phyloP scores from a whole-genome alignment of 2,888 invertebrate species.

The Lottia scabra region DNA sequence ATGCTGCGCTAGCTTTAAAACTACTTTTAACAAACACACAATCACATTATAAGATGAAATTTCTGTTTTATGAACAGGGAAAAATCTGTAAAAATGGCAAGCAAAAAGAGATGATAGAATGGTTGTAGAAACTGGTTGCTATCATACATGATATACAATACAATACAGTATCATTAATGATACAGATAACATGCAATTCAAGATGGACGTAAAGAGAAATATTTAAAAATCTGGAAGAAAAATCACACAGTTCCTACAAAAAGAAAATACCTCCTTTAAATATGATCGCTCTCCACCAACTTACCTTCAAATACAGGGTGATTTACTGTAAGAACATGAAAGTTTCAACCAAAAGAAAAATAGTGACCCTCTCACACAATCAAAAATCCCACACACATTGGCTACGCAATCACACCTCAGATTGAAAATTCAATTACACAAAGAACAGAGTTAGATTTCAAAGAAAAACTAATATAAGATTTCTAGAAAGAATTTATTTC shows the following conservation, averaged over 20 bases:
- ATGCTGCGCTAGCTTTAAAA: not conserved
- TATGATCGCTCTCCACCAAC: constrained; percentile 19
- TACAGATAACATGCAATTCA: not conserved
- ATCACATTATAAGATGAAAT: too few relatives aligned
- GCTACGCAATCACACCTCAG: too few relatives aligned
- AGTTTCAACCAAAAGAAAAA: constrained; percentile 20
- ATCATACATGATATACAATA: too few relatives aligned
- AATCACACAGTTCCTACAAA: constrained; percentile 11
- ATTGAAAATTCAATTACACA: too few relatives aligned
- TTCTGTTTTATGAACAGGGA: too few relatives aligned
- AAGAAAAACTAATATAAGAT: not conserved
- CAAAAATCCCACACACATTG: too few relatives aligned
- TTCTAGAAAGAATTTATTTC: not conserved
- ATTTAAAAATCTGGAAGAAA: constrained; percentile 12
- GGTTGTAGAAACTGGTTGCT: too few relatives aligned
- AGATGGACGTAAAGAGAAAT: not conserved
- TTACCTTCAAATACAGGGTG: constrained; percentile 38
- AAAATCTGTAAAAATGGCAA: too few relatives aligned
- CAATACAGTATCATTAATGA: too few relatives aligned
- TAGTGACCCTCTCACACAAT: too few relatives aligned
- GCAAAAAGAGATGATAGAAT: too few relatives aligned
- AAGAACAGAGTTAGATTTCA: too few relatives aligned
- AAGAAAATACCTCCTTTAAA: constrained; percentile 16
- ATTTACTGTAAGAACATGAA: constrained; percentile 21
- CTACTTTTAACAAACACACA: constrained; percentile 3